Evolutionary conservation across 2,113 vertebrate genomes (phyloP).

Genomic region (Sminthopsis crassicaudata): DNA sequence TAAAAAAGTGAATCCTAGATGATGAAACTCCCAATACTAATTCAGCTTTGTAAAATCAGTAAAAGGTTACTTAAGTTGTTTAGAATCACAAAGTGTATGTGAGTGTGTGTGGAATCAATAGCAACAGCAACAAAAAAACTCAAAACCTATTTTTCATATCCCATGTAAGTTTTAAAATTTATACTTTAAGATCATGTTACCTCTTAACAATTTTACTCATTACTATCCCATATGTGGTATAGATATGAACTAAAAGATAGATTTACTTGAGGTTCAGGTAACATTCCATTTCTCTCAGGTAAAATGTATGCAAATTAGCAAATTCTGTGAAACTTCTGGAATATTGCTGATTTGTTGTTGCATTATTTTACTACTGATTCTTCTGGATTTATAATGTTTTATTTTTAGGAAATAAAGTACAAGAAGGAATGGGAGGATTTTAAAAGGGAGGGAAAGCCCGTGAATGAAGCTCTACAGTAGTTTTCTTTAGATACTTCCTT

Average conservation of each 20-base stretch:
- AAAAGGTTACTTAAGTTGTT: not conserved
- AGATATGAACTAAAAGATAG: not conserved
- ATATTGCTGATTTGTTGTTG: too few relatives aligned
- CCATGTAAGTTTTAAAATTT: not conserved
- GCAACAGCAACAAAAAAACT: too few relatives aligned
- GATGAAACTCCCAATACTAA: not conserved
- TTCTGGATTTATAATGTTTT: not conserved
- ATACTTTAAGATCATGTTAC: not conserved
- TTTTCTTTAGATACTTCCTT: not conserved
- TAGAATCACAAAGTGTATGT: not conserved
- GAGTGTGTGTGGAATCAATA: too few relatives aligned
- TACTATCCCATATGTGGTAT: not conserved
- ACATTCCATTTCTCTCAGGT: not conserved
- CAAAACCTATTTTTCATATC: not conserved
- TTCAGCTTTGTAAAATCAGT: not conserved
- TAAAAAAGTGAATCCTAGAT: not conserved
- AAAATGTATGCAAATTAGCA: not conserved
- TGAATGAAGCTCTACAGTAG: not conserved
- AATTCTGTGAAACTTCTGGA: not conserved
- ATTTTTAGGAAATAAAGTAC: not conserved
- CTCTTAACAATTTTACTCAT: not conserved
- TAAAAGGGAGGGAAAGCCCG: not conserved
- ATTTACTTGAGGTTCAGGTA: not conserved
- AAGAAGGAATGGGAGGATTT: not conserved
- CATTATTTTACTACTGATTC: not conserved